phyloP scores from a whole-genome alignment of 2,888 invertebrate genomes.

The Microctonus hyperodae region DNA sequence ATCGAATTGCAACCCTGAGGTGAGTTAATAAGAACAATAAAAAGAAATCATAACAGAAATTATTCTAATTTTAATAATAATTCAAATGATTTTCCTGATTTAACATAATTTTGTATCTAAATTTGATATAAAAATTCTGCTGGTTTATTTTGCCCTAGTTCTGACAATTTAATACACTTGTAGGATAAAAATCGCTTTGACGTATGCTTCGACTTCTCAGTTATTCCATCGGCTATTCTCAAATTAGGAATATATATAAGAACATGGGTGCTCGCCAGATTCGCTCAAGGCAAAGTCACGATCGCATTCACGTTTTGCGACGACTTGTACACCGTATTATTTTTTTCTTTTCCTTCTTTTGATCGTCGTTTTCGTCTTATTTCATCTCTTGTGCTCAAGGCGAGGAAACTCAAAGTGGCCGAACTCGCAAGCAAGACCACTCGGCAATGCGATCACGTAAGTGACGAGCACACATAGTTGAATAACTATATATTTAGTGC shows the following conservation, averaged over 20 bases:
- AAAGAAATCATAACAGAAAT: too few species aligned
- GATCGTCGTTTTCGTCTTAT: neutral
- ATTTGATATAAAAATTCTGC: neutral
- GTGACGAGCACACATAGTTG: conserved; percentile 35
- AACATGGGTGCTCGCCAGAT: conserved; percentile 30
- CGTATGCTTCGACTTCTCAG: neutral
- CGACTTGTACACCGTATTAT: neutral
- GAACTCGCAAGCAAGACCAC: conserved; percentile 22
- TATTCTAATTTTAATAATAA: too few species aligned
- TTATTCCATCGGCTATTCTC: conserved; percentile 33
- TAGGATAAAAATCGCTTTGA: neutral
- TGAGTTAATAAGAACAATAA: too few species aligned
- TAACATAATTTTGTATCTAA: too few species aligned
- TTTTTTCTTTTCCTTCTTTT: conserved; percentile 3
- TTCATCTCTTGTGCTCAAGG: conserved; percentile 15
- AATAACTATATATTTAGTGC: conserved; percentile 20
- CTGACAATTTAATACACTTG: neutral
- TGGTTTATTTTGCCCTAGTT: neutral
- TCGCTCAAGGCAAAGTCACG: conserved; percentile 25
- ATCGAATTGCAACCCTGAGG: too few species aligned
- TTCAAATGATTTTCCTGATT: too few species aligned
- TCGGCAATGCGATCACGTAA: conserved; percentile 42
- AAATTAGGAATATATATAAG: conserved; percentile 36
- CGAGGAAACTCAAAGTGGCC: conserved; percentile 35
- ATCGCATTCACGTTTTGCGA: conserved; percentile 11